Evolutionary conservation across 2,113 vertebrate genomes (phyloP).

Genomic region (Scatophagus argus): DNA sequence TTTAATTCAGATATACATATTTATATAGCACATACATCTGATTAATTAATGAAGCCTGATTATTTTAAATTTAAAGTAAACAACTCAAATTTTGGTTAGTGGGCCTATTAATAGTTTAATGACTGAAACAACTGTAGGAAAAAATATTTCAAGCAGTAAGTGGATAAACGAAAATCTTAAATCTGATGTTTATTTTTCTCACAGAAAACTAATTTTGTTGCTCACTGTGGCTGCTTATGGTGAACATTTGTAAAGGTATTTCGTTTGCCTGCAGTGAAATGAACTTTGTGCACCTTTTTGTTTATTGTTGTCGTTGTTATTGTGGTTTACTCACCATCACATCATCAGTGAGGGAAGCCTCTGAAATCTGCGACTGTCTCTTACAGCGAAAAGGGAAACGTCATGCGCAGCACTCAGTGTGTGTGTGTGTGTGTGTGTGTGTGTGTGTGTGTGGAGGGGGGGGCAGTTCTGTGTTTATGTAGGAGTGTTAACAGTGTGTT

Average conservation of each 20-base stretch:
- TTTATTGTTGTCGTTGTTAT: slow-evolving; percentile 29
- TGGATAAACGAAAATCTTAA: neutral
- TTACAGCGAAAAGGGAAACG: slow-evolving; percentile 33
- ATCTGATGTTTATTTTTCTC: neutral
- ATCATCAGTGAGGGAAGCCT: slow-evolving; percentile 50
- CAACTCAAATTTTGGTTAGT: neutral
- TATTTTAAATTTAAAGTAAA: neutral
- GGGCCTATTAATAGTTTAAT: too few relatives aligned
- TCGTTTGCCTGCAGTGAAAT: neutral
- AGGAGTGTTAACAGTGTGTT: slow-evolving; percentile 57
- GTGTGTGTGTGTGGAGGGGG: slow-evolving; percentile 13
- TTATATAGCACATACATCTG: too few relatives aligned
- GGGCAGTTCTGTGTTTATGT: slow-evolving; percentile 9
- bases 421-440: slow-evolving; percentile 32
- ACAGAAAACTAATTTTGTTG: neutral
- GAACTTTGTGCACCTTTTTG: neutral
- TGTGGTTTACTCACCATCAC: slow-evolving; percentile 17
- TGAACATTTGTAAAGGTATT: too few relatives aligned
- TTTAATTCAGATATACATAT: neutral
- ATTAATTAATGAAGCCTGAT: neutral
- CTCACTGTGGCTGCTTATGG: too few relatives aligned
- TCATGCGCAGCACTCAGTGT: slow-evolving; percentile 39
- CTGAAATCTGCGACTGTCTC: slow-evolving; percentile 12
- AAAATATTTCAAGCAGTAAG: neutral
- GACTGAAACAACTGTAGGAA: neutral